Base-by-base conservation (phyloP, 2,113 vertebrate genomes). In the Trinectes maculatus region DNA sequence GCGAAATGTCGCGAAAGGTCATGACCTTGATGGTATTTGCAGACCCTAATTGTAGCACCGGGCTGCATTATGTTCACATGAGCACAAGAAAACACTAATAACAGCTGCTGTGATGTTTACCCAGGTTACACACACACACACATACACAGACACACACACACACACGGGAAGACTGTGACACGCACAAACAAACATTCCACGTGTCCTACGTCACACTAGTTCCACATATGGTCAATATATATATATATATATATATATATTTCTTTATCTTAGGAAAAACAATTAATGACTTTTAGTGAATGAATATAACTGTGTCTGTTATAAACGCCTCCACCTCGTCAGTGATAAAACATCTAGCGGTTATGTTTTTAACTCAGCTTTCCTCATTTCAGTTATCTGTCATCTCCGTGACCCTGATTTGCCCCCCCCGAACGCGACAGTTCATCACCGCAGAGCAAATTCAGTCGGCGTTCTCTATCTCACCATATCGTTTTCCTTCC, bases 41-140 rank as follows among this genome's bases (percentile, higher is more conserved):
- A 3, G n/a, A 21, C 18, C 2, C 39, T 33, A 4, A 24, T 16
- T 13, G 44, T 53, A 10, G 10, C 40, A 42, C 47, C 37, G 26
- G 48, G 74, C 59, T 71, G 71, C 66, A 59, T 75, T 59, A 19
- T 56, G 25, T 67, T 54, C 22, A 37, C 24, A 22, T 34, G 65
- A 52, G 40, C 65, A 62, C 21, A 37, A 37, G 70, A 24, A 54
- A 54, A 47, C 4, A 78, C 43, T 31, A 72, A 52, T 75, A 68
- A 59, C 29, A 33, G 70, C 26, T 33, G 5, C 4, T 55, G 48
- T 55, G 70, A 65, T 71, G 70, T 66, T 54, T 62, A 67, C 59
- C 34, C 34, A 52, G 40, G 65, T 31, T 8, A 3, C n/a, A 42
- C 40, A 39, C 34, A 66, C 39, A 57, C 24, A 26, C 8, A 55